Base-by-base conservation (phyloP, 2,797 vertebrate species). In the Sebastes oblongus region DNA sequence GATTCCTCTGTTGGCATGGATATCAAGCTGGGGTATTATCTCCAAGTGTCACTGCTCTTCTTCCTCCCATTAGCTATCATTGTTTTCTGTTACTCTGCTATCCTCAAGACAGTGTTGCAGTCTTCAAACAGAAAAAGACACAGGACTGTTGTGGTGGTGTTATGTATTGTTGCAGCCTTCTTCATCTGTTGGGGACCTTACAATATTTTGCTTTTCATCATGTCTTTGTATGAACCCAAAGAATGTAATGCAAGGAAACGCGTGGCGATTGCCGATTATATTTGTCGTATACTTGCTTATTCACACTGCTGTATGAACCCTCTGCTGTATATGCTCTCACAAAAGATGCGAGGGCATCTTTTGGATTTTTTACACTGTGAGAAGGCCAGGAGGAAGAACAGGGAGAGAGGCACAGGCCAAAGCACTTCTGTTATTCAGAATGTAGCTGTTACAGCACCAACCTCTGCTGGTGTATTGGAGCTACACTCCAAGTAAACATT, bases 251-350 rank as follows among this genome's bases (percentile, higher is more conserved):
- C 4, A 1, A 0, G 0, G 0, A 1, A 72, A 2, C 1, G 0
- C 1, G 13, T 90, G 0, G 0, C 64, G 1, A 36, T 69, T 4
- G 60, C 72, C 0, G 82, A 27, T 18, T 0, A 60, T 0, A 4
- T 92, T 25, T 94, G 80, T 61, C 81, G 77, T 0, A 85, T 95
- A 18, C 30, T 96, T 13, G 95, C 95, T 0, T 94, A 81, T 72
- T 94, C 81, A 25, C 95, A 96, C 72, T 96, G 95, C 88, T 95
- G 93, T 39, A 70, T 96, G 42, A 96, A 96, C 80, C 95, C 95
- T 4, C 36, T 93, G 16, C 75, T 96, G 42, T 95, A 92, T 20
- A 76, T 93, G 74, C 75, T 94, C 56, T 89, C 91, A n/a, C 81
- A 84, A 42, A 91, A 86, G 58, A 79, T 90, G n/a, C 71, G 91